Evolutionary conservation across 1,140 invertebrate species (phyloP).

Genomic region (Caenorhabditis remanei): DNA sequence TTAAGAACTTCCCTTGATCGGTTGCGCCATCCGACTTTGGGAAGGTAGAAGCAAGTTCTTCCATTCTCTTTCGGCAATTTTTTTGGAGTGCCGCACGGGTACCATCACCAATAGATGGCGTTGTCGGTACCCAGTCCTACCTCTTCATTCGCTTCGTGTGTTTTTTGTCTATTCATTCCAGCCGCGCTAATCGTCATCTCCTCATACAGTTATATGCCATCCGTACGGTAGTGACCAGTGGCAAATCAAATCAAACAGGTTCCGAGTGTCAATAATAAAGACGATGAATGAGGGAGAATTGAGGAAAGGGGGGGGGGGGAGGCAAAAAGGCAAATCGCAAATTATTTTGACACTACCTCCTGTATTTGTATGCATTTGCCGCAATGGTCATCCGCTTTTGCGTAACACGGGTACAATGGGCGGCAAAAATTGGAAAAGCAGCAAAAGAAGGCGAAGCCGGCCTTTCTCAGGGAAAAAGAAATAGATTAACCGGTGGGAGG

Average conservation of each 20-base stretch:
- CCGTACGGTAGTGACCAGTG: conserved; percentile 54
- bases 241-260: conserved; percentile 56
- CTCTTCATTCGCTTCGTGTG: conserved; percentile 37
- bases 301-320: conserved; percentile 3
- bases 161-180: conserved; percentile 53
- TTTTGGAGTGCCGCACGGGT: conserved; percentile 4
- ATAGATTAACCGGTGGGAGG: conserved; percentile 56
- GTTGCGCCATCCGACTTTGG: conserved; percentile 36
- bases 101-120: conserved; percentile 30
- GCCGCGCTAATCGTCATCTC: conserved; percentile 48
- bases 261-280: conserved; percentile 55
- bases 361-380: conserved; percentile 54
- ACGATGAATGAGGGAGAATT: conserved; percentile 55
- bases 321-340: conserved; percentile 47
- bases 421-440: conserved; percentile 49
- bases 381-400: conserved; percentile 56
- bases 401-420: conserved; percentile 55
- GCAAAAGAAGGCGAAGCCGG: conserved; percentile 42
- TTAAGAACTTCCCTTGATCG: conserved; percentile 8
- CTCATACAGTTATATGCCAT: conserved; percentile 52
- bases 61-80: conserved; percentile 1
- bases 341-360: conserved; percentile 55
- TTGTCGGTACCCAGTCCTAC: conserved; percentile 45
- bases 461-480: conserved; percentile 54
- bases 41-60: conserved; percentile 42